Percentiles rank a stretch among this genome's conserved stretches.
These are phyloP conservation scores for Babylonia areolata DNA, from an alignment of 1,140 invertebrate species.

Conservation along the genomic window DNA sequence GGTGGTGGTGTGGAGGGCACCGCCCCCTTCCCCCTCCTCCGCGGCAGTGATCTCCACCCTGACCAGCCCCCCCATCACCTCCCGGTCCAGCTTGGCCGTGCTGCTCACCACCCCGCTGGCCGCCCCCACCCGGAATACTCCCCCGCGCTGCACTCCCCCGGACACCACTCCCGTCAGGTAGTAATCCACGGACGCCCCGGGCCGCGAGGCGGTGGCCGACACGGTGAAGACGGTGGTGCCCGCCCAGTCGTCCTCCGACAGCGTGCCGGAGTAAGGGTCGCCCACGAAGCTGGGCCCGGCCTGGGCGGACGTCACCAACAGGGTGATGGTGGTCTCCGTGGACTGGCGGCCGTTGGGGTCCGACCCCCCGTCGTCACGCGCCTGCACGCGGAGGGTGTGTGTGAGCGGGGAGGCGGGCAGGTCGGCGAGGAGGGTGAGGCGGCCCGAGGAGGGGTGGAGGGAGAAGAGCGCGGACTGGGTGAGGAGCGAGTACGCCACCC, in stretches of 20 bases:
- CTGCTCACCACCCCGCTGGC: conserved; percentile 45
- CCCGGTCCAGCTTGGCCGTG: conserved; percentile 41
- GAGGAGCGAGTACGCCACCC: conserved; percentile 86
- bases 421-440: conserved; percentile 63
- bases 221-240: conserved; percentile 73
- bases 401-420: conserved; percentile 79
- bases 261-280: conserved; percentile 81
- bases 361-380: conserved; percentile 87
- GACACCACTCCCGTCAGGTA: conserved; percentile 41
- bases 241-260: conserved; percentile 86
- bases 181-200: conserved; percentile 82
- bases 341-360: conserved; percentile 45
- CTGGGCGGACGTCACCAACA: conserved; percentile 54
- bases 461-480: conserved; percentile 78
- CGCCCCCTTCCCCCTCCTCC: conserved; percentile 74
- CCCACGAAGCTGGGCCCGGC: conserved; percentile 67
- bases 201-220: conserved; percentile 60
- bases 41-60: conserved; percentile 52
- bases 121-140: conserved; percentile 59
- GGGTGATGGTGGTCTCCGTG: conserved; percentile 56
- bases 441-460: conserved; percentile 70
- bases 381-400: conserved; percentile 85
- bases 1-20: conserved; percentile 81
- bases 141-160: conserved; percentile 74
- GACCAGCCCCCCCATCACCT: conserved; percentile 39